Percentiles rank a stretch among this genome's conserved stretches.
phyloP scores from a whole-genome alignment of 2,888 invertebrate species.

The Therioaphis trifolii region DNA sequence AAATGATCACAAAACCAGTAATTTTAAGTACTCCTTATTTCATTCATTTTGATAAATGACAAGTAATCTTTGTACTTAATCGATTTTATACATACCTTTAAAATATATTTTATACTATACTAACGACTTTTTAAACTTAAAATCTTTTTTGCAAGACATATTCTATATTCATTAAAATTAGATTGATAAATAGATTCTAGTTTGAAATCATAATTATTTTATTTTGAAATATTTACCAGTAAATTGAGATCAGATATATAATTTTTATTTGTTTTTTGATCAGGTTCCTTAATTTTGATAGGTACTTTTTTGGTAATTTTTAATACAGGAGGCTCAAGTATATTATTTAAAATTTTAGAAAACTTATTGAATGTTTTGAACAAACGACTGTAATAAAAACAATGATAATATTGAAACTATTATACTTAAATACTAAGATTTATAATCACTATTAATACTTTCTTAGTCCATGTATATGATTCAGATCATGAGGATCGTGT shows the following conservation, averaged over 20 bases:
- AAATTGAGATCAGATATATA: slow-evolving; percentile 22
- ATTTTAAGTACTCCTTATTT: too few species aligned
- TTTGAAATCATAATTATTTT: not conserved
- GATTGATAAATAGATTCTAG: too few species aligned
- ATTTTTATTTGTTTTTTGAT: slow-evolving; percentile 20
- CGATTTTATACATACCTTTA: too few species aligned
- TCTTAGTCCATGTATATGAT: slow-evolving; percentile 51
- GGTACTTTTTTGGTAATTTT: slow-evolving; percentile 30
- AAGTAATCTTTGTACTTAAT: too few species aligned
- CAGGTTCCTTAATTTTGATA: slow-evolving; percentile 46
- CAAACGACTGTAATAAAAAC: slow-evolving; percentile 45
- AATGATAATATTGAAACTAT: not conserved
- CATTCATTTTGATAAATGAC: too few species aligned
- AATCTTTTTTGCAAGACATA: too few species aligned
- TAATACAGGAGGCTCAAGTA: slow-evolving; percentile 38
- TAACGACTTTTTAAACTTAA: too few species aligned
- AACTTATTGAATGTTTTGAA: slow-evolving; percentile 39
- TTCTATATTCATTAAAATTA: too few species aligned
- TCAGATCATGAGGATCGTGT: slow-evolving; percentile 19
- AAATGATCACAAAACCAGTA: too few species aligned
- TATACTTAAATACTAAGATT: not conserved
- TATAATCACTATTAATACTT: slow-evolving; percentile 24
- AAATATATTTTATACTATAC: too few species aligned
- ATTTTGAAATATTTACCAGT: slow-evolving; percentile 31
- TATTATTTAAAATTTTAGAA: slow-evolving; percentile 41